Conservation (phyloP, 2,797 vertebrate species). For the Mastacembelus armatus region DNA sequence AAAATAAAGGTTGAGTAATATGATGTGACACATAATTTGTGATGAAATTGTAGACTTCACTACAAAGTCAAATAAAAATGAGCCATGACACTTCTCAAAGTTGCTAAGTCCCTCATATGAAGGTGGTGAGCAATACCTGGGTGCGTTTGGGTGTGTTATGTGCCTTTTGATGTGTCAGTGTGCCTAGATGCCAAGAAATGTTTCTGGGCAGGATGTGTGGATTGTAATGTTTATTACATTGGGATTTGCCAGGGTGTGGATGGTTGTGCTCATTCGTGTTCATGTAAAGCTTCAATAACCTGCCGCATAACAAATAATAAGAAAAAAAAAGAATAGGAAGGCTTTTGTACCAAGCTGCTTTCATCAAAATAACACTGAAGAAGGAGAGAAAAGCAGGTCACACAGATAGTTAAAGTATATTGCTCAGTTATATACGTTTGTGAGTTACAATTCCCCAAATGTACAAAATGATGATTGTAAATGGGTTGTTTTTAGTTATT, state of each 20-base stretch:
- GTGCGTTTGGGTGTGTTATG: conserved; percentile 72
- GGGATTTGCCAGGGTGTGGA: conserved; percentile 46
- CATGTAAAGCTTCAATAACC: conserved; percentile 18
- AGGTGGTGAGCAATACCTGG: conserved; percentile 56
- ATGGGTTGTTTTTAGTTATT: no score
- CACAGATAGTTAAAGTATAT: background rate
- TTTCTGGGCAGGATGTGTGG: conserved; percentile 54
- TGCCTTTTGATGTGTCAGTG: conserved; percentile 60
- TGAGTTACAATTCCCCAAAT: background rate
- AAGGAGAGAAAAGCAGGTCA: background rate
- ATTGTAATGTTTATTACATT: conserved; percentile 14
- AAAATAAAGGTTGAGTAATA: no score
- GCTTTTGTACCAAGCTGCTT: conserved; percentile 36
- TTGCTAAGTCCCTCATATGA: background rate
- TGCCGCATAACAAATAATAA: conserved; percentile 3
- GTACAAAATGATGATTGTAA: no score
- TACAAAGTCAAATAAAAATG: conserved; percentile 2
- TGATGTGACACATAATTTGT: background rate
- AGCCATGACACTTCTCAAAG: background rate
- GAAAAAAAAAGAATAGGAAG: background rate
- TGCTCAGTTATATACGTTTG: background rate
- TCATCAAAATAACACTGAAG: conserved; percentile 11
- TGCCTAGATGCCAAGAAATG: conserved; percentile 44
- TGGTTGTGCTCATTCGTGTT: background rate
- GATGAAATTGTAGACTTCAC: conserved; percentile 1